phyloP scores from a whole-genome alignment of 2,797 vertebrate species.

The Siniperca scherzeri region DNA sequence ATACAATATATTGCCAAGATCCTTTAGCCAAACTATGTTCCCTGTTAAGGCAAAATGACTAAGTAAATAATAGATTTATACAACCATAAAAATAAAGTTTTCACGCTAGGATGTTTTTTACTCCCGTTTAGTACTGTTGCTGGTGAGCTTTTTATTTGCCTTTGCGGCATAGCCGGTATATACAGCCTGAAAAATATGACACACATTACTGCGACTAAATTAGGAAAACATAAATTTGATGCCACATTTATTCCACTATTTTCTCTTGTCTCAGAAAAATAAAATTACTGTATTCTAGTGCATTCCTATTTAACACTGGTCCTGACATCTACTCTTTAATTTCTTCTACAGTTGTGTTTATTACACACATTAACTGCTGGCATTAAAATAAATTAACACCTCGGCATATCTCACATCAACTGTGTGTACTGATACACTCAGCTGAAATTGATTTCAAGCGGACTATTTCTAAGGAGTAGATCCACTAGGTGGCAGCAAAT shows the following conservation, averaged over 20 bases:
- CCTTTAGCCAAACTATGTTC: background rate
- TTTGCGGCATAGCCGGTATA: conserved; percentile 3
- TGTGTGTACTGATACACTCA: background rate
- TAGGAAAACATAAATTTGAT: conserved; percentile 33
- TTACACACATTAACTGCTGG: conserved; percentile 47
- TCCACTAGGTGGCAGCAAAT: conserved; percentile 81
- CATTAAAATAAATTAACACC: conserved; percentile 54
- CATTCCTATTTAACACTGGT: conserved; percentile 19
- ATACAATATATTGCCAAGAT: background rate
- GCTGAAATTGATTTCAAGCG: conserved; percentile 1
- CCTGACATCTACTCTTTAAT: conserved; percentile 28
- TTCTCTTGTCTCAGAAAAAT: conserved; percentile 25
- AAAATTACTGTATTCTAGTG: conserved; percentile 9
- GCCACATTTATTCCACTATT: conserved; percentile 32
- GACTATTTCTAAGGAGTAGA: background rate
- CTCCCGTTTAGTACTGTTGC: conserved; percentile 15
- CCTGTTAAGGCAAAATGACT: background rate
- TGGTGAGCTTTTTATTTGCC: conserved; percentile 12
- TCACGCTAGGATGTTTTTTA: background rate
- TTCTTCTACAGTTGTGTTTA: conserved; percentile 42
- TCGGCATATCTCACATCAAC: conserved; percentile 5
- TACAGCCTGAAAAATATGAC: conserved; percentile 24
- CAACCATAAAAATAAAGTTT: conserved; percentile 22
- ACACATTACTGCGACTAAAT: conserved; percentile 30
- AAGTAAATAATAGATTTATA: conserved; percentile 17